Percentiles rank a stretch among this genome's conserved stretches.
Evolutionary conservation across 1,140 invertebrate species (phyloP).

Genomic region (Anadara kagoshimensis): DNA sequence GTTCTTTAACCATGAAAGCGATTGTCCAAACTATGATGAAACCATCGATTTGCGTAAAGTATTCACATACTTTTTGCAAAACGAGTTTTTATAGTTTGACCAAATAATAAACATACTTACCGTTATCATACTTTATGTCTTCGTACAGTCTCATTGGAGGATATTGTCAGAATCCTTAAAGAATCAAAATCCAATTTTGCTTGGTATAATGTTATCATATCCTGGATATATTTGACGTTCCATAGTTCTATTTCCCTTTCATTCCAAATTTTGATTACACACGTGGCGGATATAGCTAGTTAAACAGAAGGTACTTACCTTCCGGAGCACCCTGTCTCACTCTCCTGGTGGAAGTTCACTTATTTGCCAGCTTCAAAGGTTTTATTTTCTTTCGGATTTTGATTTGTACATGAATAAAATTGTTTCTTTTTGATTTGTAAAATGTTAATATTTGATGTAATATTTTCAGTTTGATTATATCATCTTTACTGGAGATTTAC

Average conservation of each 20-base stretch:
- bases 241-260: no score
- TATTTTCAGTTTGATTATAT: conserved; percentile 90
- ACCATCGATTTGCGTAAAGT: background rate
- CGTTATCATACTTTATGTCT: background rate
- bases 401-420: no score
- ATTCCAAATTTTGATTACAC: no score
- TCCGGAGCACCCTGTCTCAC: no score
- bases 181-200: background rate
- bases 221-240: no score
- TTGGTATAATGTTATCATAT: background rate
- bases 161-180: background rate
- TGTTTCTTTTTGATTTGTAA: background rate
- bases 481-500: conserved; percentile 98
- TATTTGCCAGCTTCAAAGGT: no score
- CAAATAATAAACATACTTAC: background rate
- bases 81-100: background rate
- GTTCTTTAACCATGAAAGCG: conserved; percentile 5
- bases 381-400: no score
- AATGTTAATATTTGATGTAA: conserved; percentile 3
- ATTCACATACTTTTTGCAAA: background rate
- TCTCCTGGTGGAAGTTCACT: no score
- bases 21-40: background rate
- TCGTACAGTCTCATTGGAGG: background rate
- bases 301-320: no score
- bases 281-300: no score